Conservation (phyloP, 2,888 invertebrate species). For the Alviniconcha strummeri region DNA sequence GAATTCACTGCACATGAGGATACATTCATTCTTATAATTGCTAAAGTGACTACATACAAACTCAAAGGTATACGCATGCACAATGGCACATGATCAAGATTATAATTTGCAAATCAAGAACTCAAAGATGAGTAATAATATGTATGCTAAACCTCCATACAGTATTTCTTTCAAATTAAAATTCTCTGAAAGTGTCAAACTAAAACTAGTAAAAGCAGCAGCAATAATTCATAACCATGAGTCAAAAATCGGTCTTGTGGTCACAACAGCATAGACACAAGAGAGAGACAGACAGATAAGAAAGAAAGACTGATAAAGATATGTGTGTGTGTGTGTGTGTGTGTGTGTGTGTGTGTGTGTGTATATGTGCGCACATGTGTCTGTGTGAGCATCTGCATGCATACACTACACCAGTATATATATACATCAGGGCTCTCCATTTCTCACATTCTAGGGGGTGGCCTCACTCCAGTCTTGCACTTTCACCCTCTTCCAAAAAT, state of each 20-base stretch:
- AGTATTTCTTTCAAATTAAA: background rate
- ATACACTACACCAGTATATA: no score
- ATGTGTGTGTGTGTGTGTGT: conserved; percentile 3
- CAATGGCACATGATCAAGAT: background rate
- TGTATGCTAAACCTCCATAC: background rate
- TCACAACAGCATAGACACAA: no score
- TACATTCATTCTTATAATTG: background rate
- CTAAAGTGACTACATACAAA: background rate
- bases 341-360: conserved; percentile 6
- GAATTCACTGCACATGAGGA: conserved; percentile 43
- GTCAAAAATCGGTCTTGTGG: no score
- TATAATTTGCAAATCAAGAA: background rate
- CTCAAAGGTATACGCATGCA: background rate
- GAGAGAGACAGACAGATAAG: background rate
- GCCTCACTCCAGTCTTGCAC: no score
- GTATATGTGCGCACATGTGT: background rate
- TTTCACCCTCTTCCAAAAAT: no score
- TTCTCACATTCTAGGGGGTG: no score
- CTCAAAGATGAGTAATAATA: background rate
- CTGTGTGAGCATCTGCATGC: background rate
- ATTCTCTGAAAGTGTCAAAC: background rate
- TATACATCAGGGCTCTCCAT: no score
- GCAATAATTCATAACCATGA: no score
- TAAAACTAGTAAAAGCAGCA: background rate
- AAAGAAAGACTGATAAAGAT: background rate